phyloP scores from a whole-genome alignment of 1,140 invertebrate species.

The Dreissena rostriformis region DNA sequence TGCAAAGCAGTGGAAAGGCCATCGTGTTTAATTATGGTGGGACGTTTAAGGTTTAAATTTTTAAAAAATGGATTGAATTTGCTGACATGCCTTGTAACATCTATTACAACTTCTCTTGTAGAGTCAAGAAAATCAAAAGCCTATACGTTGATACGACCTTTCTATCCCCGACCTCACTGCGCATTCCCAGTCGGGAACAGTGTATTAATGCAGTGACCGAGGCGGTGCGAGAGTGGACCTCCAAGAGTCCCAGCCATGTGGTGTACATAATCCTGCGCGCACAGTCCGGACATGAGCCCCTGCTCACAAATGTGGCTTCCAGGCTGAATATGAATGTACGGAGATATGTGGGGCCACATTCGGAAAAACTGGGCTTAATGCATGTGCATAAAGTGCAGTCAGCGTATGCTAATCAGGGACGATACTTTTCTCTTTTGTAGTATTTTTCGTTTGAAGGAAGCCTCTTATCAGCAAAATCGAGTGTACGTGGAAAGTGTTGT shows the following conservation, averaged over 20 bases:
- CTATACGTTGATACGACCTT: conserved; percentile 82
- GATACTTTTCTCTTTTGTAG: too few species aligned
- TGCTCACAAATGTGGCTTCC: conserved; percentile 72
- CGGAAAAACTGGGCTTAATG: too few species aligned
- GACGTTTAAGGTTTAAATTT: too few species aligned
- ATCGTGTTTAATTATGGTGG: too few species aligned
- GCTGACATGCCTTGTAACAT: too few species aligned
- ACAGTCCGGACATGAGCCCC: conserved; percentile 77
- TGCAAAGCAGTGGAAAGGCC: too few species aligned
- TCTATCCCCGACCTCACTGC: conserved; percentile 67
- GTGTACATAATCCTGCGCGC: conserved; percentile 71
- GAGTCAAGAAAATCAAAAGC: conserved; percentile 74
- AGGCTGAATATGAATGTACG: conserved; percentile 72
- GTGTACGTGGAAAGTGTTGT: too few species aligned
- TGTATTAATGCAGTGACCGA: conserved; percentile 69
- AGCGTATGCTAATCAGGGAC: too few species aligned
- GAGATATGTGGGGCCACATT: neutral
- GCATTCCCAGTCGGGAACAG: conserved; percentile 77
- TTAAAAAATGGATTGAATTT: too few species aligned
- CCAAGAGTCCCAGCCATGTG: conserved; percentile 62
- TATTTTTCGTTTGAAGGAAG: too few species aligned
- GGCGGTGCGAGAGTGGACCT: conserved; percentile 71
- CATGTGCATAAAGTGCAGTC: too few species aligned
- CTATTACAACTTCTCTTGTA: conserved; percentile 45
- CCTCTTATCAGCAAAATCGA: too few species aligned